Evolutionary conservation across 2,888 invertebrate species (phyloP).

Genomic region (Harmothoe impar): DNA sequence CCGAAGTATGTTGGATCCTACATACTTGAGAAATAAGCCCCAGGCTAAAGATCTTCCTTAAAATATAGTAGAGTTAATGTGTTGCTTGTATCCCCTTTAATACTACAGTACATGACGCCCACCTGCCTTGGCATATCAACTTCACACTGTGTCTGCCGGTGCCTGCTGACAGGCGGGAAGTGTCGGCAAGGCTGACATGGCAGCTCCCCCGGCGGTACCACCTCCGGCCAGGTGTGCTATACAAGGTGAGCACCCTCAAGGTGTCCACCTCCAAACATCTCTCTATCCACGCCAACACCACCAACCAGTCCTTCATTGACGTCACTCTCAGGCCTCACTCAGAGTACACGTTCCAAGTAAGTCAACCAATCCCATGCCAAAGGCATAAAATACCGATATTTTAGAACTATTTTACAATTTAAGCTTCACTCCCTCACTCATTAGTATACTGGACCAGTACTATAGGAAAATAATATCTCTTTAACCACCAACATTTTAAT

Average conservation of each 20-base stretch:
- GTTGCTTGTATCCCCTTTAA: no score
- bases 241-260: not conserved
- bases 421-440: no score
- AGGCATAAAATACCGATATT: no score
- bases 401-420: no score
- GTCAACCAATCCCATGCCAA: no score
- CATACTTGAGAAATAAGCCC: no score
- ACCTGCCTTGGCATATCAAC: not conserved
- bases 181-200: not conserved
- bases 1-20: no score
- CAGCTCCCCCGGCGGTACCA: not conserved
- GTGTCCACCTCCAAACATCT: not conserved
- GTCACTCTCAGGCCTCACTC: not conserved
- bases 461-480: no score
- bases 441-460: no score
- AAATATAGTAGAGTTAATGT: no score
- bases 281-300: not conserved
- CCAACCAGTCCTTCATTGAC: not conserved
- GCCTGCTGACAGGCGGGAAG: not conserved
- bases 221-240: not conserved
- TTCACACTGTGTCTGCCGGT: not conserved
- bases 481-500: no score
- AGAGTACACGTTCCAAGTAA: not conserved
- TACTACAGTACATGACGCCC: constrained; percentile 13
- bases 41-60: no score